Conservation (phyloP, 2,113 vertebrate genomes). For the Calyptommatus sinebrachiatus region DNA sequence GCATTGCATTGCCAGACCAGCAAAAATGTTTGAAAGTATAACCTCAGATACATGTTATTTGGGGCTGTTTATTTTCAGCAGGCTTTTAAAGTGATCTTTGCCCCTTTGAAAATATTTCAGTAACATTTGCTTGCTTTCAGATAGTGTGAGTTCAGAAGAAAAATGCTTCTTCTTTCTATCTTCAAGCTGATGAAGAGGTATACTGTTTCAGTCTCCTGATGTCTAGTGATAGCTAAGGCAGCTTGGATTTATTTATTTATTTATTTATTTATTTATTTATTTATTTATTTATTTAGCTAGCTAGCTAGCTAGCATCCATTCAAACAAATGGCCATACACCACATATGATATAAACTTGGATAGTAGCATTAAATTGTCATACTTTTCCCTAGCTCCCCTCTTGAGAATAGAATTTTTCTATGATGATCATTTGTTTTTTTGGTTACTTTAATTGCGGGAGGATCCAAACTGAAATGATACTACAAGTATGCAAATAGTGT, state of each 20-base stretch:
- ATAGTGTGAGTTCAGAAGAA: neutral
- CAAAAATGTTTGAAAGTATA: neutral
- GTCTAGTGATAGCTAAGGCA: neutral
- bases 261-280: neutral
- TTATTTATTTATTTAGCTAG: neutral
- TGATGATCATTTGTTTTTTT: neutral
- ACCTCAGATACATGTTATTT: neutral
- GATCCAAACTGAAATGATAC: too few relatives aligned
- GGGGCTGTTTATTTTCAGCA: neutral
- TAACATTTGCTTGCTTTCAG: slow-evolving; percentile 9
- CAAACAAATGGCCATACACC: neutral
- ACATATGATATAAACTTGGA: neutral
- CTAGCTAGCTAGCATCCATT: too few relatives aligned
- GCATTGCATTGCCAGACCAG: neutral
- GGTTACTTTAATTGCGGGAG: neutral
- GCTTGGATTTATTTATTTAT: neutral
- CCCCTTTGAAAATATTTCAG: slow-evolving; percentile 6
- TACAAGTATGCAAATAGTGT: too few relatives aligned
- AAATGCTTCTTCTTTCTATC: neutral
- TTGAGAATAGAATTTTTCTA: neutral
- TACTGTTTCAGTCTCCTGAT: neutral
- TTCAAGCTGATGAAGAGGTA: slow-evolving; percentile 21
- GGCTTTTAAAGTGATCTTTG: neutral
- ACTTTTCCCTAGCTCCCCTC: neutral
- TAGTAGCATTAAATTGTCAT: neutral